Base-by-base conservation (phyloP, 2,888 invertebrate genomes). In the Mylabris sibirica region DNA sequence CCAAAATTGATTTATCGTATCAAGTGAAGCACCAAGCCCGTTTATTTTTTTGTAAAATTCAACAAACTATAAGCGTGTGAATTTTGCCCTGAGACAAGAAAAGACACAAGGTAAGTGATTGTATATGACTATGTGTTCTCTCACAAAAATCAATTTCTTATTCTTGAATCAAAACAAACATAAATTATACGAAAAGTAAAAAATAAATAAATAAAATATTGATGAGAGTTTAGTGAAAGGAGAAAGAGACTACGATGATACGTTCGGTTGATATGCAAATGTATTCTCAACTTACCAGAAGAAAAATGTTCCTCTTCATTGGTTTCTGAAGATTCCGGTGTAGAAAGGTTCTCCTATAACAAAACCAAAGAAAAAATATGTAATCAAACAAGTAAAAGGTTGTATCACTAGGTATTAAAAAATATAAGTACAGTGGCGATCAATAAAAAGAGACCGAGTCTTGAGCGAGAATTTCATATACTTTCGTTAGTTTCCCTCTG, bases 341-440 rank as follows among this genome's bases (percentile, higher is more conserved):
- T 91, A 71, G 87, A 86, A 75, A 91, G 85, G 78, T 90, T 92
- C 80, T 92, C 92, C 92, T 92, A 89, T 9, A 91, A 91, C 84
- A 86, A 87, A 76, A 65, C 34, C 53, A 60, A 62, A 41, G 66
- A 60, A 24, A 24, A 65, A 49, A 35, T 60, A 30, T 63, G 20
- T 20, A 26, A 57, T 30, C 30, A 49, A 20, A 68, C 61, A 41
- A 59, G 20, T 12, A 44, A 30, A 24, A 22, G 61, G 17, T 12
- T 30, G 5, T 14, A 41, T 14, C 14, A 41, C n/a, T 12, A n/a
- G n/a, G n/a, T n/a, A 38, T 38, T 12, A 38, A 38, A 38, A 14
- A n/a, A n/a, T n/a, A n/a, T n/a, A n/a, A n/a, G n/a, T n/a, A n/a
- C n/a, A n/a, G n/a, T n/a, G n/a, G n/a, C n/a, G n/a, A n/a, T n/a